These are phyloP conservation scores for Phrynocephalus versicolor DNA, from an alignment of 2,113 vertebrate species.

Conservation along the genomic window DNA sequence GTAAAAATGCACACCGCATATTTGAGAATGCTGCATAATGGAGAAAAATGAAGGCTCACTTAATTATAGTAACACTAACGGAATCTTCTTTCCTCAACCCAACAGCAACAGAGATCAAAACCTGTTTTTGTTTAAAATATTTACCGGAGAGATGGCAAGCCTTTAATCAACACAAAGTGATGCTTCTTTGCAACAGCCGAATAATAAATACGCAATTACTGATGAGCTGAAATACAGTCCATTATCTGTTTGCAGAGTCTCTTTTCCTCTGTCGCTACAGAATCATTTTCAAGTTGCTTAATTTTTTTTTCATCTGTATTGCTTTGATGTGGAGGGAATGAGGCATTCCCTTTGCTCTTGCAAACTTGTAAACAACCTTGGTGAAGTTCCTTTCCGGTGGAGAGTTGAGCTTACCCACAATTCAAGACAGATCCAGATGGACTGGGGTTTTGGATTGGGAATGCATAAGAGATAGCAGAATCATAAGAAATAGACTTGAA, in stretches of 20 bases:
- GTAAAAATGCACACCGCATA: slow-evolving; percentile 34
- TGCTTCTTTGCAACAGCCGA: slow-evolving; percentile 58
- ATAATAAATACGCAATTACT: slow-evolving; percentile 68
- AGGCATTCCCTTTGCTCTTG: not conserved
- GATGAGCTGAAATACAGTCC: slow-evolving; percentile 65
- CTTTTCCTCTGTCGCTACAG: slow-evolving; percentile 41
- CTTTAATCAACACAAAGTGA: slow-evolving; percentile 63
- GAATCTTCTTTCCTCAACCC: slow-evolving; percentile 60
- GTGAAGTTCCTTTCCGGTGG: not conserved
- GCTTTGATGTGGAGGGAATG: rapidly evolving
- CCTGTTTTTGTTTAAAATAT: slow-evolving; percentile 72
- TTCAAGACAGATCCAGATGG: not conserved
- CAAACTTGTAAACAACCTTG: not conserved
- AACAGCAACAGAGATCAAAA: slow-evolving; percentile 69
- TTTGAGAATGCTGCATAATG: slow-evolving; percentile 49
- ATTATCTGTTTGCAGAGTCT: slow-evolving; percentile 70
- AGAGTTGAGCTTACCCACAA: not conserved
- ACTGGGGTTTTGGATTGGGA: too few species aligned
- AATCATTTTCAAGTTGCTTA: slow-evolving; percentile 50
- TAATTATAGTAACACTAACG: slow-evolving; percentile 65
- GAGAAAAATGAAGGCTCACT: slow-evolving; percentile 43
- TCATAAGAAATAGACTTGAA: not conserved
- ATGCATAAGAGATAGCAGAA: not conserved
- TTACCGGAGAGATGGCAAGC: slow-evolving; percentile 60
- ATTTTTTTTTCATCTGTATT: slow-evolving; percentile 25